phyloP scores from a whole-genome alignment of 1,140 invertebrate genomes.

The Lamellibrachia luymesi region DNA sequence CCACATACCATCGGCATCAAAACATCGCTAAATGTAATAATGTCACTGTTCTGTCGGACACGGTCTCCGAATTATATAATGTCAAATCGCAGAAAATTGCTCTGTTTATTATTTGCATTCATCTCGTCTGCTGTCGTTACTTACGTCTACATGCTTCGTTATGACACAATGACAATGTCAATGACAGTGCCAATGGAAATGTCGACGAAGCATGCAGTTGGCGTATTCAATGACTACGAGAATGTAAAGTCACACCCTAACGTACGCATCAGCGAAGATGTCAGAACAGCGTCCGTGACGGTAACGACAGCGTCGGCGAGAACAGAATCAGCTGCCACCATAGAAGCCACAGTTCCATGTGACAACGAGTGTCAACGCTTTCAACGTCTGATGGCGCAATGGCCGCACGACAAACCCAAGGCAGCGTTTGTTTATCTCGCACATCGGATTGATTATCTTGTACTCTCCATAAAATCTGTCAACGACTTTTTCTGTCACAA shows the following conservation, averaged over 20 bases:
- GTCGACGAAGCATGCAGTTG: background rate
- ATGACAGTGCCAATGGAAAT: too few species aligned
- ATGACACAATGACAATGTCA: too few species aligned
- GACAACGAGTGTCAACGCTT: slow-evolving; percentile 12
- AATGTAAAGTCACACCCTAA: background rate
- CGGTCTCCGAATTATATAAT: too few species aligned
- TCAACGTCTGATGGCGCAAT: background rate
- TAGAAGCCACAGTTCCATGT: background rate
- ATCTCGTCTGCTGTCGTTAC: too few species aligned
- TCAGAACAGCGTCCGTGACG: background rate
- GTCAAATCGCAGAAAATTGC: too few species aligned
- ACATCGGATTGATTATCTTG: background rate
- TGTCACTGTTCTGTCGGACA: too few species aligned
- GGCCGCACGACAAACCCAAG: slow-evolving; percentile 15
- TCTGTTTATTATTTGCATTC: too few species aligned
- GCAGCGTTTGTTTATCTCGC: slow-evolving; percentile 4
- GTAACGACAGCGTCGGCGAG: background rate
- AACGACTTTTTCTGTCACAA: background rate
- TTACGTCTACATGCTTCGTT: too few species aligned
- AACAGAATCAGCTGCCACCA: background rate
- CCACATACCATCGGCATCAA: too few species aligned
- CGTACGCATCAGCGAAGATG: background rate
- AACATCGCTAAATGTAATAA: too few species aligned
- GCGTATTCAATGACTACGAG: background rate
- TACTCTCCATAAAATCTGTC: background rate